Evolutionary conservation across 1,140 invertebrate genomes (phyloP), one percentile per base, ranked within the genome.

Genomic region (Spodoptera frugiperda): DNA sequence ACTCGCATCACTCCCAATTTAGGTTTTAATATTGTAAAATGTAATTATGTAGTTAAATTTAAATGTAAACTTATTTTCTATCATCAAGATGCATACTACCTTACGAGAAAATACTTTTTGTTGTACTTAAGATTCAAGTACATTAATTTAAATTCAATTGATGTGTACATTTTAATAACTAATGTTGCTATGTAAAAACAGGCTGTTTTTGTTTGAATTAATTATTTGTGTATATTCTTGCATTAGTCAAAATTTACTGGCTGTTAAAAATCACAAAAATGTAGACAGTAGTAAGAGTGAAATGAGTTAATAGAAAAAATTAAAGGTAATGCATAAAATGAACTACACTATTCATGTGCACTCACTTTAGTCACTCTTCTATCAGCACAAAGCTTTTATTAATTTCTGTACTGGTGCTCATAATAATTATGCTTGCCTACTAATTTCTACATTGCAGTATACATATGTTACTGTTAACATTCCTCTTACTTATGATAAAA

Each of bases 1-100:
- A 75, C 72, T 65, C 57, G 49, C 72, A 65, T 73, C 71, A 73
- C 55, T 73, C 44, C n/a, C 61, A 61, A 61, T 73, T 61, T 61
- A 25, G 39, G 6, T 33, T 55, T 19, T 71, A 51, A 53, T 15
- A 57, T 68, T 51, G n/a, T 30, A 44, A 51, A 70, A 17, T 53
- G 25, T 65, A 39, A 63, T 39, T 63, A 25, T 25, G 25, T 25
- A 75, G 57, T 51, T 65, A 75, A 63, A 14, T 75, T 21, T 19
- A 25, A 44, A 61, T 33, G 25, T 63, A 19, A 17, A 19, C 30
- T 70, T 70, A 39, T 39, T 33, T 33, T 33, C 67, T 70, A 53
- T n/a, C 15, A 12, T 53, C 53, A 70, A 70, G 48, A 54, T 70
- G 44, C 63, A 48, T 67, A 63, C 39, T 15, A 39, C 11, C 44